A percentile compares a stretch with the other conserved stretches of the same genome.
These are phyloP conservation scores for Crioceris asparagi DNA, from an alignment of 2,888 invertebrate genomes.

Conservation along the genomic window DNA sequence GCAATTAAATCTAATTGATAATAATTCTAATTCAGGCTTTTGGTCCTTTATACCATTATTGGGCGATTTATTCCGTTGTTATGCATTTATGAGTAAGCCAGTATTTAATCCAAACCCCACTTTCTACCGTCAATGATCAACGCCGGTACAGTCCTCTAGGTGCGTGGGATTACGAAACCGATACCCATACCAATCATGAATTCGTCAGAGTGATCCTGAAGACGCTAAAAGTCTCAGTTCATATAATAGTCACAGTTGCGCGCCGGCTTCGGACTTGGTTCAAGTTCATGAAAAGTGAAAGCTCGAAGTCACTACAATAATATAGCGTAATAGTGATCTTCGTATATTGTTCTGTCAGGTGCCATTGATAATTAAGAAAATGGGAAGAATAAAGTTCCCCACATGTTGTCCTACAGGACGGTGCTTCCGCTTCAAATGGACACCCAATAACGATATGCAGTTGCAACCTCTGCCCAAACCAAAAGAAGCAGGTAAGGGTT, in stretches of 20 bases:
- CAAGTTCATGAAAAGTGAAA: not conserved
- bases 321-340: not conserved
- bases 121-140: too few species aligned
- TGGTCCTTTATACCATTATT: too few species aligned
- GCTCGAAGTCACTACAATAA: not conserved
- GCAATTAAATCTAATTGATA: too few species aligned
- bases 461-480: slow-evolving; percentile 33
- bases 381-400: slow-evolving; percentile 24
- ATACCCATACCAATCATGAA: too few species aligned
- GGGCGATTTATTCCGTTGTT: too few species aligned
- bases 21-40: too few species aligned
- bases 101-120: too few species aligned
- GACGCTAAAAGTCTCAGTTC: too few species aligned
- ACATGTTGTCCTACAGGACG: slow-evolving; percentile 26
- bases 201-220: too few species aligned
- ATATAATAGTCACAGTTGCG: not conserved
- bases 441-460: slow-evolving; percentile 28
- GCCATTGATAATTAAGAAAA: slow-evolving; percentile 9
- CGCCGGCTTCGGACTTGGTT: not conserved
- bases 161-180: too few species aligned
- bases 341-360: not conserved
- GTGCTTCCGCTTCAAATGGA: slow-evolving; percentile 35
- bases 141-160: too few species aligned
- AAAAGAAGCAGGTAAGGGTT: slow-evolving; percentile 75
- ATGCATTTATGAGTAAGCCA: too few species aligned